Evolutionary conservation across 2,888 invertebrate genomes (phyloP), one percentile per base, ranked within the genome.

Genomic region (Tachina lurida): DNA sequence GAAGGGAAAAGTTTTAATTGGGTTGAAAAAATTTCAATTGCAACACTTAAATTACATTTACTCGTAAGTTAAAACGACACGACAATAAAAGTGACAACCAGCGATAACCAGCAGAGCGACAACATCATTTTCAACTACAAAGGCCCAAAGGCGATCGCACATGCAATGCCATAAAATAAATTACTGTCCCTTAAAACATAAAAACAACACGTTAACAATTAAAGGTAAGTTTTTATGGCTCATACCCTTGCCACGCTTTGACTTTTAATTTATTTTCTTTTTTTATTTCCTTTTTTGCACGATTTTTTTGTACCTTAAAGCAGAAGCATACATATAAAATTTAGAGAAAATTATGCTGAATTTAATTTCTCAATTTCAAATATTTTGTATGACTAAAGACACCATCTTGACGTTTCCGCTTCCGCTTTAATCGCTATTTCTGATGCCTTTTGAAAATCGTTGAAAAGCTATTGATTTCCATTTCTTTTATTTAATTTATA

Each of bases 1-100:
- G 15, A 31, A 75, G 67, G 43, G 47, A 82, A 82, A 49, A 62
- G 43, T 49, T 77, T 71, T 77, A 83, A 83, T 77, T 83, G 77
- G 82, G 43, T 77, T 49, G 70, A 60, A 76, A 56, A 76, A 63
- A 70, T 67, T 75, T 71, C 71, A 71, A 71, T 75, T 76, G 70
- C 43, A 58, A 52, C 56, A 76, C 76, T 76, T 71, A 58, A 82
- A 71, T 52, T 71, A 65, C 41, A 75, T 58, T 73, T 49, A 39
- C 31, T 7, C 31, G 2, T 12, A n/a, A 31, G 39, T 73, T 49
- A 19, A 60, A 17, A 74, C 31, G 31, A 31, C 31, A 19, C 41
- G 68, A 22, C 52, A 60, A 60, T 22, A 39, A 60, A 77, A 49
- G 52, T 22, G 39, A 54, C n/a, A 58, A 31, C 19, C 56, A 39